Conservation (phyloP, 2,888 invertebrate species). For the Ptilodon capucinus region DNA sequence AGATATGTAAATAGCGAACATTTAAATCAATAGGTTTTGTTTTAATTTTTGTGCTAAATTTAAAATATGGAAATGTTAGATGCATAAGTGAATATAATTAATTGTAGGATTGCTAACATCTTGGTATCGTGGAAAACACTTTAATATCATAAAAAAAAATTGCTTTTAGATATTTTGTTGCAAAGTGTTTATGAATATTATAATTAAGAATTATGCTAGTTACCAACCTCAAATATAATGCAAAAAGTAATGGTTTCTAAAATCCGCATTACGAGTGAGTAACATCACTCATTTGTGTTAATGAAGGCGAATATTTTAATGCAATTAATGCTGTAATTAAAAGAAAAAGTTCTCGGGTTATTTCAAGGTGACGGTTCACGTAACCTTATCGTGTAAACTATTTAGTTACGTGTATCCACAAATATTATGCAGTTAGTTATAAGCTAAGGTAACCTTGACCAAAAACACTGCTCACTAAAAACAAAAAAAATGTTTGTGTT, state of each 20-base stretch:
- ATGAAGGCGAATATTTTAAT: constrained; percentile 1
- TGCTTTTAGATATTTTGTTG: no score
- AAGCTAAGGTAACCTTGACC: background rate
- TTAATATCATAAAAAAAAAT: no score
- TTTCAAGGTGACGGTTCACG: constrained; percentile 5
- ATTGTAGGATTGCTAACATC: no score
- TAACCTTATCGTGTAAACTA: constrained; percentile 2
- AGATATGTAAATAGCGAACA: no score
- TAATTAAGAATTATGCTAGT: no score
- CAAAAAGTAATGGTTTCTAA: background rate
- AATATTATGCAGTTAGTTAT: background rate
- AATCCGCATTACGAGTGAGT: background rate
- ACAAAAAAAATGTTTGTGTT: background rate
- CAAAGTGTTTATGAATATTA: no score
- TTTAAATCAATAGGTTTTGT: no score
- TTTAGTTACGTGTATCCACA: background rate
- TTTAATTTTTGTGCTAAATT: no score
- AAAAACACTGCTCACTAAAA: background rate
- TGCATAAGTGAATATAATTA: no score
- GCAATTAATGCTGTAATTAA: constrained; percentile 2
- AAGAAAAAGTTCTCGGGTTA: constrained; percentile 1
- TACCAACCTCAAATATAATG: background rate
- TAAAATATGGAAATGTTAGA: no score
- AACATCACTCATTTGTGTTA: background rate
- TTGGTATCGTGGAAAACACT: no score